phyloP scores from a whole-genome alignment of 2,113 vertebrate species.

The Montifringilla adamsi region DNA sequence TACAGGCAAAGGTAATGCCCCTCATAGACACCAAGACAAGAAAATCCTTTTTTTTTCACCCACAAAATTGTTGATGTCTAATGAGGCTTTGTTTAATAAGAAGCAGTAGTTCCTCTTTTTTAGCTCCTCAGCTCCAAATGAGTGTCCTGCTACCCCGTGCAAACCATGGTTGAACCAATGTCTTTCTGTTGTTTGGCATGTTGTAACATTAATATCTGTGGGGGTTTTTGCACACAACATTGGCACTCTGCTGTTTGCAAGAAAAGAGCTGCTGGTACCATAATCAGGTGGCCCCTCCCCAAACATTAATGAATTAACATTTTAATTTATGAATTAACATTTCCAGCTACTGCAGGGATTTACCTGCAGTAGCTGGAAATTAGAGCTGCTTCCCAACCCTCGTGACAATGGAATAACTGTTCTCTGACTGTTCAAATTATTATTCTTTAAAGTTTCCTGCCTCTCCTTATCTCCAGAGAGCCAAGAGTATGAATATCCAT shows the following conservation, averaged over 20 bases:
- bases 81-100: no score
- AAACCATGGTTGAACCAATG: no score
- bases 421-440: background rate
- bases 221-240: background rate
- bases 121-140: no score
- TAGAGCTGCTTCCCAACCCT: conserved; percentile 9
- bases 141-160: no score
- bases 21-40: background rate
- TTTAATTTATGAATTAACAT: background rate
- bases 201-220: background rate
- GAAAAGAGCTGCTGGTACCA: background rate
- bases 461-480: background rate
- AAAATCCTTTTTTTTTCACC: background rate
- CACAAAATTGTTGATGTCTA: no score
- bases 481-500: background rate
- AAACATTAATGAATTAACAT: background rate
- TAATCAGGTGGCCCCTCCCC: background rate
- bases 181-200: no score
- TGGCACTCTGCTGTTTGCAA: background rate
- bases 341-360: background rate
- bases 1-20: background rate
- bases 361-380: background rate
- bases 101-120: no score
- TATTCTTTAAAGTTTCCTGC: background rate
- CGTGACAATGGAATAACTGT: background rate